Evolutionary conservation across 1,140 invertebrate species (phyloP), one percentile per base, ranked within the genome.

Genomic region (Drosophila saltans): DNA sequence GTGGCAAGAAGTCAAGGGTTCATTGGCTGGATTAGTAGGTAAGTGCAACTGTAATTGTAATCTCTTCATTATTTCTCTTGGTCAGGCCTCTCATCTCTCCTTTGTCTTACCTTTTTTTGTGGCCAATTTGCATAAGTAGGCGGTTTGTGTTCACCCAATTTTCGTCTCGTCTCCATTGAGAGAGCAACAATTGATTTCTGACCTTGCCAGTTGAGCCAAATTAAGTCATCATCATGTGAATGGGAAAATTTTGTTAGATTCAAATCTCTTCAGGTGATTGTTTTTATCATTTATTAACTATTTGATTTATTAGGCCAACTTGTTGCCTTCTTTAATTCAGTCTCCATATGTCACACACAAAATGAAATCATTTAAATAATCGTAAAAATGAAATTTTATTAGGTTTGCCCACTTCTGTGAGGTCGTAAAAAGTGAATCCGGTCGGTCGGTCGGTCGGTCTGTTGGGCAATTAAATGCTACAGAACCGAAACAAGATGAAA

Each of bases 361-460:
- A 83, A 83, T 75, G 70, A 79, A 86, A 91, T 55, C 79, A 88
- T 82, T 91, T 91, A 89, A 91, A 83, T 91, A 79, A 88, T 90
- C 88, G 88, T 90, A 81, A 90, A 90, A 86, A 65, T 69, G 64
- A 61, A 76, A 88, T 88, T 90, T 90, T 90, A 90, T 90, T 91
- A 70, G 52, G 33, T 69, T 69, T 74, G 73, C 59, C 68, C 66
- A 70, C 70, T 80, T 36, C 77, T 80, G 68, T 71, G 64, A 56
- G 78, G 70, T 90, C 86, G 81, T 90, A 85, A 90, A 90, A 59
- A 69, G 69, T 73, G 68, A 72, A 80, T 58, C 68, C 69, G 75
- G 75, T 36, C 33, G 4, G 33, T 36, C 33, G 4, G 33, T 36
- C 33, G 0, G 33, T 36, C 78, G 68, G 78, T 39, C 68, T 3